A percentile compares a stretch with the other conserved stretches of the same genome.
phyloP scores from a whole-genome alignment of 2,113 vertebrate genomes.

The Epinephelus lanceolatus region DNA sequence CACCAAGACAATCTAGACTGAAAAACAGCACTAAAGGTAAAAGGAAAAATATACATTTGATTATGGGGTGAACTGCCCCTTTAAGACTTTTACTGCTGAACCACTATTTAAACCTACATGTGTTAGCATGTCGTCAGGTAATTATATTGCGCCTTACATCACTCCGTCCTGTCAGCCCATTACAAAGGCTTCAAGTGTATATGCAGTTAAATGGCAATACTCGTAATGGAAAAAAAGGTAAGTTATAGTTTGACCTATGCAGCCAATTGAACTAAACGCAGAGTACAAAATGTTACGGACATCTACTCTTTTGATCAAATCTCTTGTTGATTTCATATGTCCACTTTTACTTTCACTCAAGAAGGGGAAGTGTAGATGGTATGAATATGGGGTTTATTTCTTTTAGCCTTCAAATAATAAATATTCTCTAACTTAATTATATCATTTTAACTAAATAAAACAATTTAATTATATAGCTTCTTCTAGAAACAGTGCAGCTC shows the following conservation, averaged over 20 bases:
- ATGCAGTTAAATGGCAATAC: neutral
- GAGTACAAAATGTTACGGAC: neutral
- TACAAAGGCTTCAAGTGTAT: neutral
- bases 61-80: too few species aligned
- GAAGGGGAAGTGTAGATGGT: neutral
- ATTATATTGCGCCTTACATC: neutral
- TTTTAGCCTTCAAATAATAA: neutral
- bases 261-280: neutral
- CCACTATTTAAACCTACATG: neutral
- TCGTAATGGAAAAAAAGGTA: neutral
- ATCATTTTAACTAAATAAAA: neutral
- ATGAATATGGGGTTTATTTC: neutral
- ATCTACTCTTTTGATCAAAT: slow-evolving; percentile 3
- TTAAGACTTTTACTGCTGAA: neutral
- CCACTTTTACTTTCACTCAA: neutral
- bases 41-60: too few species aligned
- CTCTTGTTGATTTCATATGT: neutral
- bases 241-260: neutral
- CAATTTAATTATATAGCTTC: neutral
- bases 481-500: neutral
- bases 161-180: neutral
- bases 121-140: neutral
- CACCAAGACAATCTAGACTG: too few species aligned
- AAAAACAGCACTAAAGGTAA: too few species aligned
- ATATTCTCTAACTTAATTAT: too few species aligned